Conservation (phyloP, 2,888 invertebrate species). For the Stratiomys singularior region DNA sequence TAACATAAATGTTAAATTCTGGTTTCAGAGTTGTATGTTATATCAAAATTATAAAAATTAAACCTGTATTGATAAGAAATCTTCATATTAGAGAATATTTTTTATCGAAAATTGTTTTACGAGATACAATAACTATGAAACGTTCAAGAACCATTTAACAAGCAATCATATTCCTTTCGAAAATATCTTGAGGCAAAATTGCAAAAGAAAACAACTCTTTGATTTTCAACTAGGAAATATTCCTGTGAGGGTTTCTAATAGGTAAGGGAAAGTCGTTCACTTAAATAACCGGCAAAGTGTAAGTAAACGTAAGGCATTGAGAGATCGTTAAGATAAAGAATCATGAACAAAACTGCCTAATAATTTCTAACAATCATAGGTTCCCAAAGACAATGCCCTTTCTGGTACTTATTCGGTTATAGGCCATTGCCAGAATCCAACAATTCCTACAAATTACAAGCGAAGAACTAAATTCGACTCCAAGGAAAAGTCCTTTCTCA, state of each 20-base stretch:
- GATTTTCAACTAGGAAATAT: neutral
- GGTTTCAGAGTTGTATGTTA: no score
- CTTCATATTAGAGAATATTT: no score
- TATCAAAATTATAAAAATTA: no score
- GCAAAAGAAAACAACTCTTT: neutral
- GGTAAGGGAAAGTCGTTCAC: neutral
- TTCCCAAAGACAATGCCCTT: slow-evolving; percentile 36
- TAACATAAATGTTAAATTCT: no score
- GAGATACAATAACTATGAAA: no score
- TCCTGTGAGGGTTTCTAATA: neutral
- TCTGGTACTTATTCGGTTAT: neutral
- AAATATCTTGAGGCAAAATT: neutral
- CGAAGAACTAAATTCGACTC: no score
- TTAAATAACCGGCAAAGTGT: neutral
- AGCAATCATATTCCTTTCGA: no score
- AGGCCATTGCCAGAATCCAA: neutral
- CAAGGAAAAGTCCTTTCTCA: no score
- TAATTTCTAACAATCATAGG: slow-evolving; percentile 49
- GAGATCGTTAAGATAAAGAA: slow-evolving; percentile 27
- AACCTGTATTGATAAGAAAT: no score
- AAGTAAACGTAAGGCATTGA: neutral
- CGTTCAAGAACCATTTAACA: no score
- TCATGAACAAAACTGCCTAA: slow-evolving; percentile 30
- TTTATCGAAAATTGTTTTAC: no score
- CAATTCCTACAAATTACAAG: no score